Evolutionary conservation across 2,888 invertebrate species (phyloP).

Genomic region (Sphecodes monilicornis): DNA sequence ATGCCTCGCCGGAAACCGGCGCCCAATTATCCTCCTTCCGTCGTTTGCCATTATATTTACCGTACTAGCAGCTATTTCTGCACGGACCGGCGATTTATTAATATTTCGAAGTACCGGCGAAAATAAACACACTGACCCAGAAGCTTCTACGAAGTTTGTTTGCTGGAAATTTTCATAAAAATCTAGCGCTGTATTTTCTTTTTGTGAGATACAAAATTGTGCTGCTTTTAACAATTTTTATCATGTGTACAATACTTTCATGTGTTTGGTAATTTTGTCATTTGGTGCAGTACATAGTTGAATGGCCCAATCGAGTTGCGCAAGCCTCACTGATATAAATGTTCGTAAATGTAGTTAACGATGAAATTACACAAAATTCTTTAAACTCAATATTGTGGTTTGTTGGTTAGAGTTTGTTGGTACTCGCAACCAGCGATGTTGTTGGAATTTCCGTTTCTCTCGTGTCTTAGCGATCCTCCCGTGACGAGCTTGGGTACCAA

Average conservation of each 20-base stretch:
- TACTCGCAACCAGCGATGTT: not conserved
- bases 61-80: not conserved
- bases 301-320: too few species aligned
- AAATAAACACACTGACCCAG: not conserved
- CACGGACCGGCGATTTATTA: too few species aligned
- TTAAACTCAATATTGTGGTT: too few species aligned
- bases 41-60: not conserved
- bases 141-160: not conserved
- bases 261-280: too few species aligned
- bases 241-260: too few species aligned
- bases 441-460: slow-evolving; percentile 55
- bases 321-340: too few species aligned
- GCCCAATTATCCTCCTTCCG: not conserved
- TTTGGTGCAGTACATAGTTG: too few species aligned
- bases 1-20: not conserved
- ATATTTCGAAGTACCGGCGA: not conserved
- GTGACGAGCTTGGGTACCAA: slow-evolving; percentile 56
- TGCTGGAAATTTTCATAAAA: not conserved
- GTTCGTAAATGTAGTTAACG: too few species aligned
- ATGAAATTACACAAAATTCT: too few species aligned
- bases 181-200: not conserved
- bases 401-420: too few species aligned
- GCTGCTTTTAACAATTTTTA: too few species aligned
- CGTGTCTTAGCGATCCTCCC: slow-evolving; percentile 24
- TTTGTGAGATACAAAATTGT: too few species aligned